Conservation (phyloP, 2,797 vertebrate genomes). For the Nasua narica region DNA sequence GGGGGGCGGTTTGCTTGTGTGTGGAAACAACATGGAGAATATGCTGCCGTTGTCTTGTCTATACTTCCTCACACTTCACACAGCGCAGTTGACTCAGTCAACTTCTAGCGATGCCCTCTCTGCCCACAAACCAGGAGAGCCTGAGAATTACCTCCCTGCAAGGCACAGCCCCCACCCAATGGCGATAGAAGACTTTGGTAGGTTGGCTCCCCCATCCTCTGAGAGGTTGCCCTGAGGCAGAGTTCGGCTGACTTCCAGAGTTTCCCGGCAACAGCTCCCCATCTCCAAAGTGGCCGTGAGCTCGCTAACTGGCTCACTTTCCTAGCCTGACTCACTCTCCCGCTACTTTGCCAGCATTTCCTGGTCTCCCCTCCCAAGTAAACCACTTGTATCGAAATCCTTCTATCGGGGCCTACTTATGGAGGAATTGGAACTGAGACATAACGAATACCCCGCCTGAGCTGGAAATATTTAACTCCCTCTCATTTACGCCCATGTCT, state of each 20-base stretch:
- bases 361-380: neutral
- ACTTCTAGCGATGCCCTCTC: neutral
- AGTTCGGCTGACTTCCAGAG: neutral
- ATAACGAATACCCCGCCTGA: neutral
- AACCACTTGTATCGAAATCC: neutral
- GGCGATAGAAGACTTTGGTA: neutral
- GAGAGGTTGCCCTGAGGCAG: neutral
- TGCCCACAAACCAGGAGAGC: accelerated
- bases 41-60: neutral
- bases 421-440: neutral
- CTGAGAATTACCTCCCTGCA: neutral
- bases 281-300: neutral
- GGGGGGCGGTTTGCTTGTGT: neutral
- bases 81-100: accelerated
- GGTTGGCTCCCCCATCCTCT: neutral
- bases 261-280: neutral
- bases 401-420: neutral
- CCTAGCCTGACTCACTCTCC: neutral
- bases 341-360: neutral
- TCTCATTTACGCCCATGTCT: neutral
- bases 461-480: neutral
- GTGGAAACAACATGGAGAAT: too few relatives aligned
- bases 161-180: neutral
- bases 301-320: neutral
- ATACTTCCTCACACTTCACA: neutral